Evolutionary conservation across 2,888 invertebrate genomes (phyloP).

Genomic region (Caenorhabditis sp.): DNA sequence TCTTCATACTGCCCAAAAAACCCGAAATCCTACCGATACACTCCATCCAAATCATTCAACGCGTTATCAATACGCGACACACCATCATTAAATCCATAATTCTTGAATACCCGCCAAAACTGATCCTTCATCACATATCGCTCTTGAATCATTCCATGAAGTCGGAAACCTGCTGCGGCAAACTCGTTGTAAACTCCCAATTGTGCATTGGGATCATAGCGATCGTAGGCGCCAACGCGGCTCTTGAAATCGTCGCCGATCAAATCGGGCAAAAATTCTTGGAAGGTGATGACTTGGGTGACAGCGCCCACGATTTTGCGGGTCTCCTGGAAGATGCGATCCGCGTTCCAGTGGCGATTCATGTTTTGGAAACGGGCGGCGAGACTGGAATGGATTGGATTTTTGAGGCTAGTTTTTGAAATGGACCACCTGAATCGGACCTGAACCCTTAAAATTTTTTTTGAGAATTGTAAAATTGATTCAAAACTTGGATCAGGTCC

Average conservation of each 20-base stretch:
- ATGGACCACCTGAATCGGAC: too few relatives aligned
- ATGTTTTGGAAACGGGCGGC: constrained; percentile 62
- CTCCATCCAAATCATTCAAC: constrained; percentile 36
- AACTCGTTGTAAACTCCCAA: constrained; percentile 92
- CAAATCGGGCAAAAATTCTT: constrained; percentile 87
- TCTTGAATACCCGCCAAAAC: constrained; percentile 53
- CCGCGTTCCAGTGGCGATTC: constrained; percentile 69
- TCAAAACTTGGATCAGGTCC: too few relatives aligned
- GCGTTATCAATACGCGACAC: constrained; percentile 36
- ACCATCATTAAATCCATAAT: constrained; percentile 56
- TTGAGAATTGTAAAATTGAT: too few relatives aligned
- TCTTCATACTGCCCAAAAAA: too few relatives aligned
- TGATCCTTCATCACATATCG: constrained; percentile 60
- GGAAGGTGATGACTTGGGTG: constrained; percentile 70
- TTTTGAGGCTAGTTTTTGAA: too few relatives aligned
- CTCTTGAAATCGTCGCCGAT: constrained; percentile 79
- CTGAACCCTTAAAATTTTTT: too few relatives aligned
- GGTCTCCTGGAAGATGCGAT: constrained; percentile 71
- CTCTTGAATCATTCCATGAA: constrained; percentile 89
- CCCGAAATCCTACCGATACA: constrained; percentile 45
- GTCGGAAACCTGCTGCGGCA: constrained; percentile 89
- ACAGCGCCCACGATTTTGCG: constrained; percentile 72
- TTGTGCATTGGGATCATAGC: constrained; percentile 84
- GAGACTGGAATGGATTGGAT: constrained; percentile 50
- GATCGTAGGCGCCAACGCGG: constrained; percentile 81